Evolutionary conservation across 2,113 vertebrate genomes (phyloP), one percentile per base, ranked within the genome.

Genomic region (Lepus americanus): DNA sequence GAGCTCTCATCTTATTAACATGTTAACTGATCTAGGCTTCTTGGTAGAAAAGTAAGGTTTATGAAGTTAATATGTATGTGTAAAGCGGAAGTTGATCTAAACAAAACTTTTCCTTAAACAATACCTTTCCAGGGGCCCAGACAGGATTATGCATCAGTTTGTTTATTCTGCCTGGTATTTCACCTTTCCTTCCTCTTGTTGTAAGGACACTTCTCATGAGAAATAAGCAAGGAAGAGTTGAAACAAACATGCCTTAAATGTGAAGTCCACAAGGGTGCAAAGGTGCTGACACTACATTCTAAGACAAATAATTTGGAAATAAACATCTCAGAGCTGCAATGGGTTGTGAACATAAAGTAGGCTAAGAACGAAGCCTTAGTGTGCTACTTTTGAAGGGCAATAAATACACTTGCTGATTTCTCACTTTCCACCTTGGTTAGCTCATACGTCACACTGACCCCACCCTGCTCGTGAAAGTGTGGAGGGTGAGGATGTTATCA

Each of bases 91-190:
- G n/a, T 23, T 22, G 55, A 77, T 49, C 27, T 23, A 22, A 72
- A 25, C 44, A 74, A 95, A 83, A n/a, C 6, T 49, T 19, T 83
- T 87, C 90, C 61, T 73, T 70, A 83, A 94, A 84, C 25, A 77
- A 74, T 27, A 74, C n/a, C n/a, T 84, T 87, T 72, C 61, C 39
- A 20, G 59, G 27, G 85, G 36, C 49, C 53, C 27, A 76, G 79
- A 74, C 1, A 61, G 33, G 20, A n/a, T n/a, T 63, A 51, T 44
- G n/a, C 36, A 70, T 36, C 9, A 25, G 7, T 29, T 61, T 63
- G 27, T 19, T 29, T 19, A 77, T 78, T 72, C 72, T 64, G 63
- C 16, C 20, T 91, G 44, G 22, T 2, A 63, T 36, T 29, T 70
- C 27, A 39, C 7, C 33, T 82, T 67, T 49, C 27, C 78, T 55